Percentiles rank a stretch among this genome's conserved stretches.
phyloP scores from a whole-genome alignment of 2,113 vertebrate genomes.

The Beaufortia kweichowensis region DNA sequence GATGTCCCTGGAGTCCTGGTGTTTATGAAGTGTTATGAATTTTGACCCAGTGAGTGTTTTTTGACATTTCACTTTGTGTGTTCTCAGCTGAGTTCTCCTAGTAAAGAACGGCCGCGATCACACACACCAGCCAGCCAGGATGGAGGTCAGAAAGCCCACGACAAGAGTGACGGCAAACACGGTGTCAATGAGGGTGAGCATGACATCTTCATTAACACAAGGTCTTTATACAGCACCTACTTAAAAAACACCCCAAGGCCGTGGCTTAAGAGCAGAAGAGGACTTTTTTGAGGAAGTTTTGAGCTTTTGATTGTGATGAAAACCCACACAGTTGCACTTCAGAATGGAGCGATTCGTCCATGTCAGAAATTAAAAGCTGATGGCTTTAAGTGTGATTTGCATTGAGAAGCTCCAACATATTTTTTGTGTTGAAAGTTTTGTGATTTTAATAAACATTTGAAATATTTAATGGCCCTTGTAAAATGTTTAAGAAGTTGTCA shows the following conservation, averaged over 20 bases:
- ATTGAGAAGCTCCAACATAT: conserved; percentile 11
- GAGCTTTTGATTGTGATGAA: conserved; percentile 1
- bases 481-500: neutral
- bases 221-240: neutral
- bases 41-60: neutral
- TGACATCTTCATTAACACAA: neutral
- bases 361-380: neutral
- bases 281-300: neutral
- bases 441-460: neutral
- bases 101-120: conserved; percentile 66
- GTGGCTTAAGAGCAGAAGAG: neutral
- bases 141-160: conserved; percentile 62
- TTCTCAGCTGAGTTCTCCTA: conserved; percentile 72
- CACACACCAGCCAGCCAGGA: conserved; percentile 73
- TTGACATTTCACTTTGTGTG: neutral
- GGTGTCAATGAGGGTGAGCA: conserved; percentile 83
- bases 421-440: neutral
- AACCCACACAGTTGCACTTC: neutral
- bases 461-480: neutral
- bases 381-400: neutral
- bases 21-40: conserved; percentile 1
- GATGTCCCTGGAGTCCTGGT: neutral
- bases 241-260: neutral
- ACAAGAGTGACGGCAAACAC: conserved; percentile 80
- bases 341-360: conserved; percentile 22